Conservation (phyloP, 2,888 invertebrate genomes). For the Erebia epiphron region DNA sequence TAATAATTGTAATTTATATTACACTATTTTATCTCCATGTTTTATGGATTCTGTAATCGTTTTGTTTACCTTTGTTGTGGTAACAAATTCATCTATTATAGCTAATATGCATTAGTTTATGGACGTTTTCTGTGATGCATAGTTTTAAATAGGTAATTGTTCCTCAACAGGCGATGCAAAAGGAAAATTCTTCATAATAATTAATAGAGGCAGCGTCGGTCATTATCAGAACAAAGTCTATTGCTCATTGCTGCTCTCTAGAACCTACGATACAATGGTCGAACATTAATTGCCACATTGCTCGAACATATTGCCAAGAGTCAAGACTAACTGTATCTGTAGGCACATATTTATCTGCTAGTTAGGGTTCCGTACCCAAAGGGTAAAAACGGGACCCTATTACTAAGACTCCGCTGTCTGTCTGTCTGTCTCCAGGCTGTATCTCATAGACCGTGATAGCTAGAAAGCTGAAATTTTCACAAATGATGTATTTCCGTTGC, state of each 20-base stretch:
- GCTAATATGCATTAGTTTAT: neutral
- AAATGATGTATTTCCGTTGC: too few relatives aligned
- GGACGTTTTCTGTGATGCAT: slow-evolving; percentile 6
- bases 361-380: too few relatives aligned
- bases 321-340: slow-evolving; percentile 11
- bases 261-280: slow-evolving; percentile 24
- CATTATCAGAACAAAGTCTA: slow-evolving; percentile 1
- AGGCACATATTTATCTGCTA: slow-evolving; percentile 24
- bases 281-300: slow-evolving; percentile 13
- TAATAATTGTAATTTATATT: slow-evolving; percentile 21
- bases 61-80: slow-evolving; percentile 18
- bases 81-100: neutral
- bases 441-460: too few relatives aligned
- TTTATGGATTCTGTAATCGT: slow-evolving; percentile 27
- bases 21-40: slow-evolving; percentile 16
- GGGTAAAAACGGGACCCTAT: too few relatives aligned
- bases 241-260: slow-evolving; percentile 24
- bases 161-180: slow-evolving; percentile 10
- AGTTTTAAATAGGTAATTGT: slow-evolving; percentile 8
- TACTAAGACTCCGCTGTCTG: too few relatives aligned
- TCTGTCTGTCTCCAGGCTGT: too few relatives aligned
- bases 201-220: slow-evolving; percentile 3
- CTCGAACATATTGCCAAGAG: slow-evolving; percentile 25
- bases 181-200: slow-evolving; percentile 15
- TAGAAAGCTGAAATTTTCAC: too few relatives aligned